phyloP scores from a whole-genome alignment of 2,888 invertebrate species.

The Scaptomyza reducta region DNA sequence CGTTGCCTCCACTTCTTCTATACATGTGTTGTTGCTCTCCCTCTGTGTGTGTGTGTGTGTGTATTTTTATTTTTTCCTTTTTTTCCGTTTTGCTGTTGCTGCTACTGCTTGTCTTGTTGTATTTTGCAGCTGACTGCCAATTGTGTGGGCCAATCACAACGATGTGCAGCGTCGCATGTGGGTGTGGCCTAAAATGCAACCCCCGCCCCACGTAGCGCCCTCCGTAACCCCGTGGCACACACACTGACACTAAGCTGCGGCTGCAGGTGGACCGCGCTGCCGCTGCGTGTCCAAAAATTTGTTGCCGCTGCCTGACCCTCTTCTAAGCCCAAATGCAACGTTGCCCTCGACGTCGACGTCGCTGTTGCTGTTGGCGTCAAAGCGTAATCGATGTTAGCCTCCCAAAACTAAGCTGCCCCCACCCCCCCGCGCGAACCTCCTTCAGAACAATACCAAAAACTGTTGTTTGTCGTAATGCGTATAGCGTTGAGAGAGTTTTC shows the following conservation, averaged over 20 bases:
- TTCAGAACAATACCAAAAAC: neutral
- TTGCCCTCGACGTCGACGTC: constrained; percentile 39
- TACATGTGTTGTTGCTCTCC: constrained; percentile 45
- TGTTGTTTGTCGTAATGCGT: constrained; percentile 60
- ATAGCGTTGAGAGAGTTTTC: constrained; percentile 19
- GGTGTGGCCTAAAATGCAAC: constrained; percentile 83
- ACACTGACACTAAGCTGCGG: constrained; percentile 31
- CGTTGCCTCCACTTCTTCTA: constrained; percentile 51
- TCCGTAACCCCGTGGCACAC: constrained; percentile 6
- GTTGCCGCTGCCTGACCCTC: constrained; percentile 46
- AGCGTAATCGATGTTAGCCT: constrained; percentile 62
- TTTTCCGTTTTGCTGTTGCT: constrained; percentile 1
- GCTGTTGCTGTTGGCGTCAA: constrained; percentile 53
- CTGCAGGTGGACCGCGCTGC: constrained; percentile 76
- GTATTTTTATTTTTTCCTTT: constrained; percentile 30
- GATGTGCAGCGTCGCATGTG: constrained; percentile 81
- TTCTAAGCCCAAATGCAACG: constrained; percentile 51
- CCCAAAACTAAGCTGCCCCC: constrained; percentile 30
- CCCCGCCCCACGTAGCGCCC: constrained; percentile 63
- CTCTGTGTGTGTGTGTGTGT: constrained; percentile 30
- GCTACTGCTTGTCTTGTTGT: constrained; percentile 52
- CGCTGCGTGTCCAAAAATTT: constrained; percentile 65
- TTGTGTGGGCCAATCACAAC: constrained; percentile 82
- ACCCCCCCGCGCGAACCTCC: neutral
- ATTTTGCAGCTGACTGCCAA: constrained; percentile 79